A percentile compares a stretch with the other conserved stretches of the same genome.
phyloP scores from a whole-genome alignment of 2,113 vertebrate genomes.

The Odocoileus hemionus region DNA sequence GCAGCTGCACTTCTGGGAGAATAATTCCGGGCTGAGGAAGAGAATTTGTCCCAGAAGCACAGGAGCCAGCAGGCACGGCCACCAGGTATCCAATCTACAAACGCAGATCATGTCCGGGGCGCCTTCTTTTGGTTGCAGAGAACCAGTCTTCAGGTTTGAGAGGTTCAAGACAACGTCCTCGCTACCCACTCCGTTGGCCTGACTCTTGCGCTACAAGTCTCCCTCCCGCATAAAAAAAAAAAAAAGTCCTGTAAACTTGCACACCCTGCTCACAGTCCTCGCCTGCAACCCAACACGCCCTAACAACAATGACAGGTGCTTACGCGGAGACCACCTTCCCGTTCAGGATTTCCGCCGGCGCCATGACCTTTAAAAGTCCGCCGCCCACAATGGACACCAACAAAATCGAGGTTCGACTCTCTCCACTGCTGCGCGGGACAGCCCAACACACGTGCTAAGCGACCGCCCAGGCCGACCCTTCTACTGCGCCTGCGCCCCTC shows the following conservation, averaged over 20 bases:
- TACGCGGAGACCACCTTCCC: constrained; percentile 83
- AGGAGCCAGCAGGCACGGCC: background rate
- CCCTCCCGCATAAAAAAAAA: background rate
- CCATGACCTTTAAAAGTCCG: constrained; percentile 65
- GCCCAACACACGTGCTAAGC: constrained; percentile 40
- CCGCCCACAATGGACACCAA: background rate
- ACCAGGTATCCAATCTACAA: background rate
- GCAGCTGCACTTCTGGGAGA: background rate
- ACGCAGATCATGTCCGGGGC: background rate
- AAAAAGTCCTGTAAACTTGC: background rate
- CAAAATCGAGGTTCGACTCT: background rate
- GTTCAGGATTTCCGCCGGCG: constrained; percentile 80
- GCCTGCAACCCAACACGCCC: background rate
- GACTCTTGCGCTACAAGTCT: background rate
- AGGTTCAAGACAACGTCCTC: background rate
- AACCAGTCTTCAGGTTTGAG: background rate
- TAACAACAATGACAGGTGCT: constrained; percentile 32
- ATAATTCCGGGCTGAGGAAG: background rate
- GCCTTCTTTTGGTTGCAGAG: background rate
- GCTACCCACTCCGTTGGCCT: background rate
- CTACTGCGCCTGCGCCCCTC: constrained; percentile 21
- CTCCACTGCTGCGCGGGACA: fast-evolving
- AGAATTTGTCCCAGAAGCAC: background rate
- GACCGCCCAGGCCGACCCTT: fast-evolving
- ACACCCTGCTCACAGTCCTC: background rate